Evolutionary conservation across 2,113 vertebrate species (phyloP).

Genomic region (Chaetorhynchus papuensis): DNA sequence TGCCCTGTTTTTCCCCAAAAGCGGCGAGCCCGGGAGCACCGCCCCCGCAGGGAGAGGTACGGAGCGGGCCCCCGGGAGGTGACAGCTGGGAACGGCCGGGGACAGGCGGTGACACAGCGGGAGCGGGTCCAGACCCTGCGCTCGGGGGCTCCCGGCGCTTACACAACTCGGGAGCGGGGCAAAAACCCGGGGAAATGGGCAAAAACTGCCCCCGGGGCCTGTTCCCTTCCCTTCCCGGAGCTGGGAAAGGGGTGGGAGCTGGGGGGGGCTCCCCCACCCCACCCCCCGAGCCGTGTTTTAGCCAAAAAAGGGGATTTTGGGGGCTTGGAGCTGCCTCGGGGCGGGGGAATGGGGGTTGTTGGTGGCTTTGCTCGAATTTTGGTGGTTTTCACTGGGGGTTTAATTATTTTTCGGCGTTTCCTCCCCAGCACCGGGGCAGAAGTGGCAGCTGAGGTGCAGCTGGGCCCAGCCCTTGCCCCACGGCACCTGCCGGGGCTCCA

Average conservation of each 20-base stretch:
- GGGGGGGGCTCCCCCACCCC: not conserved
- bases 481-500: not conserved
- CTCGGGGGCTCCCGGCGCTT: not conserved
- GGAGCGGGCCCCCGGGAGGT: not conserved
- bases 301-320: not conserved
- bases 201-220: fast-evolving
- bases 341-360: fast-evolving
- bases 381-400: fast-evolving
- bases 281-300: not conserved
- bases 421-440: not conserved
- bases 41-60: not conserved
- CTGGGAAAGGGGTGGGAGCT: not conserved
- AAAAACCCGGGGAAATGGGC: not conserved
- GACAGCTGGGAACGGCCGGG: not conserved
- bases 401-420: fast-evolving
- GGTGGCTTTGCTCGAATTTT: fast-evolving
- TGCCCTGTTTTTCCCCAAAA: not conserved
- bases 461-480: not conserved
- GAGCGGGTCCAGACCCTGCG: fast-evolving
- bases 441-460: not conserved
- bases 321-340: not conserved
- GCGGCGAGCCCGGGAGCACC: not conserved
- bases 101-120: not conserved
- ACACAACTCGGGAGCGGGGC: not conserved
- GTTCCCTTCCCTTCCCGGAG: not conserved